These are phyloP conservation scores for Cepaea hortensis DNA, from an alignment of 2,888 invertebrate genomes.

Conservation along the genomic window DNA sequence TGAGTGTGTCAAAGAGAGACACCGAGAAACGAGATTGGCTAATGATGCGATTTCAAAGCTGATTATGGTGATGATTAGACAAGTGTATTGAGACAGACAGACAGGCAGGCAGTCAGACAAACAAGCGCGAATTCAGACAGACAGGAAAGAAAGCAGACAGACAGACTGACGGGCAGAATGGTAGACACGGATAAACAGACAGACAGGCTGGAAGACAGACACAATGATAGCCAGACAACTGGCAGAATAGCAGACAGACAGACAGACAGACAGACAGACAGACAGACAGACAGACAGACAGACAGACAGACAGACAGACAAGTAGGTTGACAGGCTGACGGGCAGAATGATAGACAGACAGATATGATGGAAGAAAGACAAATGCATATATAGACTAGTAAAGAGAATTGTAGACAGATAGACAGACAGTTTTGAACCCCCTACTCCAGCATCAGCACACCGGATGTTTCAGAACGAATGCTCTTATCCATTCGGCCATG, in stretches of 20 bases:
- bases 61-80: too few relatives aligned
- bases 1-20: background rate
- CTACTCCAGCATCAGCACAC: too few relatives aligned
- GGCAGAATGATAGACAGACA: conserved; percentile 1
- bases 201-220: conserved; percentile 35
- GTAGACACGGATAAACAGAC: conserved; percentile 35
- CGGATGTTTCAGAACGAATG: too few relatives aligned
- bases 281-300: conserved; percentile 32
- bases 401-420: too few relatives aligned
- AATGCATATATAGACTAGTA: background rate
- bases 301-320: background rate
- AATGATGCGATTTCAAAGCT: too few relatives aligned
- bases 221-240: background rate
- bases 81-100: background rate
- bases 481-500: too few relatives aligned
- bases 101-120: conserved; percentile 29
- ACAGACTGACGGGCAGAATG: conserved; percentile 31
- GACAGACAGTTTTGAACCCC: too few relatives aligned
- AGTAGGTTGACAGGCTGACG: background rate
- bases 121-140: background rate
- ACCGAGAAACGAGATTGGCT: too few relatives aligned
- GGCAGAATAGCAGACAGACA: conserved; percentile 27
- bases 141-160: conserved; percentile 37
- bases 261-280: conserved; percentile 37
- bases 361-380: background rate